These are phyloP conservation scores for Apostichopus parvimensis DNA, from an alignment of 35 echinoderm and acorn worm species.

Conservation along the genomic window DNA sequence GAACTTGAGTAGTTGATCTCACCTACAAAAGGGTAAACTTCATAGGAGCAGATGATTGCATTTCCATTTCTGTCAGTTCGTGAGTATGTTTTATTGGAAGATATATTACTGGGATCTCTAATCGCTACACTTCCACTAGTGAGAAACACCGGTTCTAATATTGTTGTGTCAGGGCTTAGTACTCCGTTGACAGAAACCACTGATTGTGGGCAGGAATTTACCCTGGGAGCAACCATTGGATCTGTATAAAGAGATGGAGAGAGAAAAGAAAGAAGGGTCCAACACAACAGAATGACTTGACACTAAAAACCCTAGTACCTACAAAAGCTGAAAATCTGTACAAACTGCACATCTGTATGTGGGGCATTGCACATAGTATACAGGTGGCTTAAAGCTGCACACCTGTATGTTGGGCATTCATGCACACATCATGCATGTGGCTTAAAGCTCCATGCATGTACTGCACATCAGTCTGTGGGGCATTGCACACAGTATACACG, in stretches of 20 bases:
- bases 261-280: background rate
- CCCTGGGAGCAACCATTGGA: background rate
- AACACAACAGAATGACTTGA: too few species aligned
- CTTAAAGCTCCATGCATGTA: too few species aligned
- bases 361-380: too few species aligned
- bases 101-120: background rate
- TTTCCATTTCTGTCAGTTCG: background rate
- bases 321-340: too few species aligned
- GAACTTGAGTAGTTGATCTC: background rate
- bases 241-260: background rate
- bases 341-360: too few species aligned
- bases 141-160: background rate
- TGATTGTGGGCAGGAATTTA: background rate
- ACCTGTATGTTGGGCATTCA: too few species aligned
- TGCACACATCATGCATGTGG: too few species aligned
- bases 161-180: background rate
- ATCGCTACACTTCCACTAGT: background rate
- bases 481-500: too few species aligned
- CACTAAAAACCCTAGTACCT: too few species aligned
- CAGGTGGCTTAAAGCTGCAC: too few species aligned
- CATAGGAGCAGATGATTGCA: conserved; percentile 8
- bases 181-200: background rate
- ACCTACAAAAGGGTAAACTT: conserved; percentile 11
- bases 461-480: too few species aligned
- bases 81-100: background rate